phyloP scores from a whole-genome alignment of 2,888 invertebrate genomes.

The Tachina grossa region DNA sequence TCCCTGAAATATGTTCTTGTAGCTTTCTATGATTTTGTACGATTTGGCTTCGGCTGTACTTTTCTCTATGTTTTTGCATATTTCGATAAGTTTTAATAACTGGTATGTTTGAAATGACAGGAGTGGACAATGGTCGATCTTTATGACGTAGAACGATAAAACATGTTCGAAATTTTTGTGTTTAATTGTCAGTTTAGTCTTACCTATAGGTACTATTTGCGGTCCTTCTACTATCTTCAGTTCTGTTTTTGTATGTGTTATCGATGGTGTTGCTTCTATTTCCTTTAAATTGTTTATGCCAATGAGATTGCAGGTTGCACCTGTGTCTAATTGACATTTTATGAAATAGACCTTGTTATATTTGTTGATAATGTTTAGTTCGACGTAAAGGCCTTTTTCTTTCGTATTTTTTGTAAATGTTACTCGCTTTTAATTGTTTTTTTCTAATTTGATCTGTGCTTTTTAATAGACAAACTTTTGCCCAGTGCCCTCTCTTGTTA shows the following conservation, averaged over 20 bases:
- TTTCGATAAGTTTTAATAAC: conserved; percentile 14
- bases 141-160: conserved; percentile 32
- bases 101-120: conserved; percentile 7
- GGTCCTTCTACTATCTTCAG: conserved; percentile 23
- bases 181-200: not conserved
- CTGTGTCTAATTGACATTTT: conserved; percentile 14
- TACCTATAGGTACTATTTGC: conserved; percentile 20
- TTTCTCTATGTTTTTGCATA: not conserved
- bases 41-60: not conserved
- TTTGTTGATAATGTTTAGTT: not conserved
- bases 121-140: conserved; percentile 30
- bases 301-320: not conserved
- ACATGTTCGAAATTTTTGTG: not conserved
- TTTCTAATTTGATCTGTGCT: not conserved
- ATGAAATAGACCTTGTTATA: not conserved
- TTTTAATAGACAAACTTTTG: conserved; percentile 19
- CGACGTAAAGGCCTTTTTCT: conserved; percentile 20
- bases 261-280: not conserved
- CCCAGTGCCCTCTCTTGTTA: conserved; percentile 34
- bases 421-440: conserved; percentile 12
- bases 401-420: not conserved
- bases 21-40: conserved; percentile 16
- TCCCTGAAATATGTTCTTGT: conserved; percentile 9
- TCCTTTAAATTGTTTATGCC: conserved; percentile 6
- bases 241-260: conserved; percentile 12